Evolutionary conservation across 2,888 invertebrate species (phyloP), one percentile per base, ranked within the genome.

Genomic region (Pseudanteris insignis): DNA sequence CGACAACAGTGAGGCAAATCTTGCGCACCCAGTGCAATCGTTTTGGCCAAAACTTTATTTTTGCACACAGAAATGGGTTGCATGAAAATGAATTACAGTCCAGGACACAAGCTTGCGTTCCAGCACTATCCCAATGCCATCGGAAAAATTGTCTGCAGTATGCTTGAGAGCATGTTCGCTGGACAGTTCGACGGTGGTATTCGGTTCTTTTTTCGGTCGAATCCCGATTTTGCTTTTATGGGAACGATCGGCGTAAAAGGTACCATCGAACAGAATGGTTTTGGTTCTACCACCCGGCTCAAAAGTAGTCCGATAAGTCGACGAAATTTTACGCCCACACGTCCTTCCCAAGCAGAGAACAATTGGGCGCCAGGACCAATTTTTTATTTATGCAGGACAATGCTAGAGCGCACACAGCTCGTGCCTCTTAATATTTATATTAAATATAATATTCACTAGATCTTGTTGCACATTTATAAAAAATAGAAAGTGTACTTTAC

Each of bases 381-480:
- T 48, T 48, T 18, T 1, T 32, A 1, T 11, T 48, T 2, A 48
- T 48, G 48, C 40, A 38, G 13, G 38, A 40, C 9, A 48, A 48
- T 11, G 38, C 48, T 25, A 5, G 29, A 5, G 2, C 25, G 1
- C 38, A 48, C 15, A 38, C 32, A 1, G 47, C 47, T n/a, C n/a
- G n/a, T n/a, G n/a, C n/a, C n/a, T n/a, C n/a, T n/a, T n/a, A n/a
- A n/a, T 1, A n/a, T n/a, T n/a, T n/a, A n/a, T n/a, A n/a, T n/a
- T n/a, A n/a, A n/a, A n/a, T n/a, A n/a, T n/a, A n/a, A n/a, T n/a
- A n/a, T n/a, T n/a, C n/a, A n/a, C n/a, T n/a, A n/a, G n/a, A n/a
- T n/a, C n/a, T n/a, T n/a, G n/a, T n/a, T n/a, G n/a, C n/a, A n/a
- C n/a, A n/a, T n/a, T n/a, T n/a, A n/a, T n/a, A n/a, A n/a, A n/a